phyloP scores from a whole-genome alignment of 1,140 invertebrate genomes.

The Latrodectus geometricus region DNA sequence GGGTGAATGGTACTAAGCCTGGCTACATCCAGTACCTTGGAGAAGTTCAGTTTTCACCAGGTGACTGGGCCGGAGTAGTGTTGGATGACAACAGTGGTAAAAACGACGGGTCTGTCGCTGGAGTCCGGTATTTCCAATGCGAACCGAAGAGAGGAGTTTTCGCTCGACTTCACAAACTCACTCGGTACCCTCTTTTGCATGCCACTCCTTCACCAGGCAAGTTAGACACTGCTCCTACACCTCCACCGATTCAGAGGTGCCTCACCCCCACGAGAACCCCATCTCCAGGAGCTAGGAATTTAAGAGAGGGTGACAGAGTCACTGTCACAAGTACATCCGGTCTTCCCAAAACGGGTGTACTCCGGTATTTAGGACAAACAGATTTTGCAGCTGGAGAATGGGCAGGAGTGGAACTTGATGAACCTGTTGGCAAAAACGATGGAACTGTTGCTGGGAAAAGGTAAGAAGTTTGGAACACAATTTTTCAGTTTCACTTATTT shows the following conservation, averaged over 20 bases:
- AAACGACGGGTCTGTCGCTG: slow-evolving; percentile 96
- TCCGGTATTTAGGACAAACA: slow-evolving; percentile 87
- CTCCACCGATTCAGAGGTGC: slow-evolving; percentile 35
- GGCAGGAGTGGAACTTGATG: slow-evolving; percentile 96
- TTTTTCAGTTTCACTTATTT: background rate
- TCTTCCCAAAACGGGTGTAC: slow-evolving; percentile 87
- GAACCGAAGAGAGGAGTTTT: slow-evolving; percentile 93
- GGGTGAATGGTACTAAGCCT: slow-evolving; percentile 93
- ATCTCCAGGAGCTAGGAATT: slow-evolving; percentile 1
- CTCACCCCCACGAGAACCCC: slow-evolving; percentile 47
- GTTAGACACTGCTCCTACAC: background rate
- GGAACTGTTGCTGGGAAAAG: slow-evolving; percentile 83
- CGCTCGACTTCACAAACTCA: slow-evolving; percentile 71
- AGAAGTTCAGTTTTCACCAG: slow-evolving; percentile 92
- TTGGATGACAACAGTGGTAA: slow-evolving; percentile 96
- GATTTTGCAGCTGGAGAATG: slow-evolving; percentile 94
- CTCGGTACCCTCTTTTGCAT: slow-evolving; percentile 40
- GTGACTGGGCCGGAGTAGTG: slow-evolving; percentile 97
- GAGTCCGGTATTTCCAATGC: slow-evolving; percentile 93
- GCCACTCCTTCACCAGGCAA: slow-evolving; percentile 12
- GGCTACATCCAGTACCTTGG: slow-evolving; percentile 97
- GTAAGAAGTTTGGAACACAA: background rate
- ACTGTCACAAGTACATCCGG: slow-evolving; percentile 75
- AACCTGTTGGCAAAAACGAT: slow-evolving; percentile 94
- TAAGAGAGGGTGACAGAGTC: slow-evolving; percentile 84